A percentile compares a stretch with the other conserved stretches of the same genome.
These are phyloP conservation scores for Pica pica DNA, from an alignment of 2,113 vertebrate species.

Conservation along the genomic window DNA sequence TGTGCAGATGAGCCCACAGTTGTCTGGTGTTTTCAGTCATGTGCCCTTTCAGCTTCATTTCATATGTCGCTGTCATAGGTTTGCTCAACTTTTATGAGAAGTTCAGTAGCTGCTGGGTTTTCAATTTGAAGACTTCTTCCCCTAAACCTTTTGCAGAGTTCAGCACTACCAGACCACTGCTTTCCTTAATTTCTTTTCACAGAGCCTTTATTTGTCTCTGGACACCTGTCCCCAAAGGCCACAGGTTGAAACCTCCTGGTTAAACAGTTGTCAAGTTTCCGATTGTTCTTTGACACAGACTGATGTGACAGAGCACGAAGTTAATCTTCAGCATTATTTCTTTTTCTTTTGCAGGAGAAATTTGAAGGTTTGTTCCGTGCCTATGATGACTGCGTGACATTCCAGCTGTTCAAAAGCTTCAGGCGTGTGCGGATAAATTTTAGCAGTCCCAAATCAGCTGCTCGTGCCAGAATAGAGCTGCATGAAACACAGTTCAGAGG, in stretches of 20 bases:
- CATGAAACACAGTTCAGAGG: slow-evolving; percentile 87
- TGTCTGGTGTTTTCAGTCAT: background rate
- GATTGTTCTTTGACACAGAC: background rate
- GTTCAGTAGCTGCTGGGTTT: background rate
- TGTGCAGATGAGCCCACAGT: background rate
- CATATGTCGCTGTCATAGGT: background rate
- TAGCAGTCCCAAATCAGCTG: slow-evolving; percentile 83
- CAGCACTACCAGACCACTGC: background rate
- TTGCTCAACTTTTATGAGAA: background rate
- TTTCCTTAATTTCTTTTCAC: background rate
- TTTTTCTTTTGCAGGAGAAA: slow-evolving; percentile 76
- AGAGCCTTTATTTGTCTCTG: background rate
- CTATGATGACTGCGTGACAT: slow-evolving; percentile 83
- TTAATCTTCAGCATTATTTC: background rate
- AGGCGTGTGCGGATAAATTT: slow-evolving; percentile 86
- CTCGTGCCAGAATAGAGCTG: slow-evolving; percentile 86
- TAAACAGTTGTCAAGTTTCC: background rate
- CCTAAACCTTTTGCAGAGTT: background rate
- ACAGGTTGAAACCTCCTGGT: background rate
- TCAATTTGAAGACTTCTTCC: background rate
- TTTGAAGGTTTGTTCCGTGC: slow-evolving; percentile 84
- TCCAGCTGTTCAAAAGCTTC: slow-evolving; percentile 89
- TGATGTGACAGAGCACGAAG: background rate
- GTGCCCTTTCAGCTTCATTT: background rate
- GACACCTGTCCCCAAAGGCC: background rate